Evolutionary conservation across 2,888 invertebrate genomes (phyloP).

Genomic region (Nephrocerus scutellatus): DNA sequence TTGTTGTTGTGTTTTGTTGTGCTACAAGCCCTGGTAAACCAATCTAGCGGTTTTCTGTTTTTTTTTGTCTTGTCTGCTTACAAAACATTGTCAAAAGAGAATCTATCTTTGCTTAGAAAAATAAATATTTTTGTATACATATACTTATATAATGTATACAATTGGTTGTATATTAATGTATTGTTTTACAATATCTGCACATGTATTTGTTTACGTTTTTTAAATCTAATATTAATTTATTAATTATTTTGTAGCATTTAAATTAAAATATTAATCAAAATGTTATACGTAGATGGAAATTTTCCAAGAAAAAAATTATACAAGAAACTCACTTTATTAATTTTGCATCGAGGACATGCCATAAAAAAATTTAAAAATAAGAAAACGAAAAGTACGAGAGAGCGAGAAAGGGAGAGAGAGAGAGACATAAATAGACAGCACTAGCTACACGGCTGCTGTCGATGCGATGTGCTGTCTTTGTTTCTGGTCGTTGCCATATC

Average conservation of each 20-base stretch:
- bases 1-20: too few species aligned
- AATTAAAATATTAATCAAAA: slow-evolving; percentile 5
- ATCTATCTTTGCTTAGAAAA: too few species aligned
- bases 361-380: slow-evolving; percentile 6
- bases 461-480: slow-evolving; percentile 2
- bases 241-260: slow-evolving; percentile 13
- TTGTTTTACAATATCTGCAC: background rate
- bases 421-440: background rate
- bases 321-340: slow-evolving; percentile 6
- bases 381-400: background rate
- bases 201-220: background rate
- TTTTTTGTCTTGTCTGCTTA: too few species aligned
- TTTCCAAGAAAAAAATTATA: slow-evolving; percentile 5
- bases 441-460: background rate
- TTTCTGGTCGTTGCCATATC: background rate
- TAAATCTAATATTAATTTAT: slow-evolving; percentile 6
- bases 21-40: too few species aligned
- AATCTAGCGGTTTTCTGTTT: too few species aligned
- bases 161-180: background rate
- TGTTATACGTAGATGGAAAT: slow-evolving; percentile 3
- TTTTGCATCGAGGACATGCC: slow-evolving; percentile 6
- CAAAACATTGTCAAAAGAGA: too few species aligned
- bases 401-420: background rate
- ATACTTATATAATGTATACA: background rate
- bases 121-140: background rate